Conservation (phyloP, 2,888 invertebrate genomes). For the Teleiodes luculella region DNA sequence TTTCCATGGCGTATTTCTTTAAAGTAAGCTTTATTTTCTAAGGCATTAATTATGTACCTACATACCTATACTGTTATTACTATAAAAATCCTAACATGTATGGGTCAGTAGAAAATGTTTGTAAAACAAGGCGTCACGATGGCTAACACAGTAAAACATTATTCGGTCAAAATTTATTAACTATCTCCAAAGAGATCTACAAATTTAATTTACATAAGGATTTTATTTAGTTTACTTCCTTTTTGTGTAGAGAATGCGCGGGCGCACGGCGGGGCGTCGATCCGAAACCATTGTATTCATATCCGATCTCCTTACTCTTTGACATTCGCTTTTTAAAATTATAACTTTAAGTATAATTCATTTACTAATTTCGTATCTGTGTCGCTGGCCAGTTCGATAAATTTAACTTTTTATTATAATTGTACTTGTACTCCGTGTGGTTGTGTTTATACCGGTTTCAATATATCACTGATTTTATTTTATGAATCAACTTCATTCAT, state of each 20-base stretch:
- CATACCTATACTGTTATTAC: too few species aligned
- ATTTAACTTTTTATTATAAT: conserved; percentile 12
- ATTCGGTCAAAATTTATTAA: conserved; percentile 13
- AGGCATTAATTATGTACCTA: too few species aligned
- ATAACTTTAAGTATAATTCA: conserved; percentile 63
- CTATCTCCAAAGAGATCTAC: conserved; percentile 48
- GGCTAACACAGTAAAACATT: conserved; percentile 1
- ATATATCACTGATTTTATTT: neutral
- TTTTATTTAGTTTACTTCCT: conserved; percentile 67
- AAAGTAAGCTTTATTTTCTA: too few species aligned
- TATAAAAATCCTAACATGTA: too few species aligned
- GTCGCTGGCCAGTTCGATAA: conserved; percentile 22
- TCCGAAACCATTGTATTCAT: conserved; percentile 64
- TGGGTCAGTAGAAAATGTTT: too few species aligned
- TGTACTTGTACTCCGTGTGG: conserved; percentile 5
- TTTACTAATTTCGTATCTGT: conserved; percentile 49
- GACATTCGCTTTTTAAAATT: conserved; percentile 67
- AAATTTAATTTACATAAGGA: conserved; percentile 72
- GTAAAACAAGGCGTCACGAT: neutral
- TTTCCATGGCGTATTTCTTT: too few species aligned
- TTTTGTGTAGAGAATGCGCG: conserved; percentile 55
- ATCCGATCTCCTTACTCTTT: conserved; percentile 64
- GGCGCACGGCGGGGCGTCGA: conserved; percentile 61
- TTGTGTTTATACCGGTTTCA: neutral
- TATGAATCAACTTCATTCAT: conserved; percentile 16